Evolutionary conservation across 2,888 invertebrate genomes (phyloP), one percentile per base, ranked within the genome.

Genomic region (Idaea dimidiata): DNA sequence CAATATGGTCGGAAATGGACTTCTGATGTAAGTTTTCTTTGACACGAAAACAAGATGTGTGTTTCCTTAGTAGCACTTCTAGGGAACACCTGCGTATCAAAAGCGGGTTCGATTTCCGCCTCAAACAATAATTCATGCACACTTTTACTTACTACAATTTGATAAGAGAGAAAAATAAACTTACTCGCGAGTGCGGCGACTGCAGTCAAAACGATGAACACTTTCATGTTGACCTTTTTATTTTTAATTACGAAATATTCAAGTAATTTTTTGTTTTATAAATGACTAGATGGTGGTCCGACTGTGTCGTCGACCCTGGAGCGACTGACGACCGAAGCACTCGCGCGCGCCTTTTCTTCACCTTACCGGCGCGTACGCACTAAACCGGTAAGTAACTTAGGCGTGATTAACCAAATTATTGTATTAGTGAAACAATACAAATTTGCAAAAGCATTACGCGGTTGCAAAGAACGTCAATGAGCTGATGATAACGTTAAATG

Each of bases 251-350:
- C 63, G 63, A 66, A 72, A 78, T 79, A 83, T 79, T 79, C 75
- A 72, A 80, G 81, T 81, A 78, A n/a, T 79, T 71, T 73, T 72
- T 77, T 66, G 78, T 83, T 43, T 43, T 14, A 43, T 43, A 43
- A 83, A 86, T 92, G 91, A 91, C 91, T 91, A 91, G 91, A 92
- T 88, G 75, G 80, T 76, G 84, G 89, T 88, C 89, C 88, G 87
- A 87, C 84, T 87, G 78, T 83, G 80, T 66, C 78, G 86, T 81
- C 89, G 89, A 88, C 87, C 87, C 86, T 85, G 86, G 86, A 75
- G 81, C 83, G 85, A 92, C 91, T 92, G 91, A 87, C 85, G 82
- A 80, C 72, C 78, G 79, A 74, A 71, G 78, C 76, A 76, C 74
- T 74, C 69, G 91, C 86, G 87, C 91, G 84, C 88, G 89, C 91